phyloP scores from a whole-genome alignment of 2,113 vertebrate species.

The Heteronetta atricapilla region DNA sequence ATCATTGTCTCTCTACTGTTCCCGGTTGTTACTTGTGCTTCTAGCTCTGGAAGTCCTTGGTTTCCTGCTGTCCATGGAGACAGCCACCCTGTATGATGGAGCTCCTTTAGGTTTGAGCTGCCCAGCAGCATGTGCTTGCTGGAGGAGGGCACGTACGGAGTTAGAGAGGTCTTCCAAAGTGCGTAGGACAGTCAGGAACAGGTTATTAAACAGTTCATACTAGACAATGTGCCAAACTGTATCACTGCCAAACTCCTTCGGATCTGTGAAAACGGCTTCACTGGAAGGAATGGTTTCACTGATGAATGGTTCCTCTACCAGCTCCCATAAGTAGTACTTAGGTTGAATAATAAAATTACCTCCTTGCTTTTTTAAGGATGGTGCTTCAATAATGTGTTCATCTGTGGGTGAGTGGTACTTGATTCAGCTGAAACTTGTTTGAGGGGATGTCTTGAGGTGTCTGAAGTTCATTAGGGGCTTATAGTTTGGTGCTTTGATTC shows the following conservation, averaged over 20 bases:
- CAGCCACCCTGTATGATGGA: neutral
- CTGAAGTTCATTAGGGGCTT: neutral
- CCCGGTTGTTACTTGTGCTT: neutral
- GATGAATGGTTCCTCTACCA: neutral
- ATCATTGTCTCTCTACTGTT: neutral
- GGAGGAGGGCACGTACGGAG: neutral
- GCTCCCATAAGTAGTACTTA: neutral
- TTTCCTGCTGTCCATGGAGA: neutral
- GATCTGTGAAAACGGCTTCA: neutral
- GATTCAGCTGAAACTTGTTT: neutral
- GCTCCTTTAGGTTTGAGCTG: neutral
- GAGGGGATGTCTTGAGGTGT: neutral
- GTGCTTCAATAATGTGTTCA: neutral
- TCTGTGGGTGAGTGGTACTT: neutral
- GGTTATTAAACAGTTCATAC: neutral
- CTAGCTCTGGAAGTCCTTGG: neutral
- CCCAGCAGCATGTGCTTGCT: neutral
- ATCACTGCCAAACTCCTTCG: neutral
- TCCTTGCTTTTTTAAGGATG: neutral
- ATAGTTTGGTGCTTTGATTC: neutral
- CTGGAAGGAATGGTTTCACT: neutral
- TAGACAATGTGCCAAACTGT: neutral
- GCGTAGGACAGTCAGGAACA: neutral
- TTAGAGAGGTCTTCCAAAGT: neutral
- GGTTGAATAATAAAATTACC: neutral